Conservation (phyloP, 2,797 vertebrate genomes). For the Chelidonichthys spinosus region DNA sequence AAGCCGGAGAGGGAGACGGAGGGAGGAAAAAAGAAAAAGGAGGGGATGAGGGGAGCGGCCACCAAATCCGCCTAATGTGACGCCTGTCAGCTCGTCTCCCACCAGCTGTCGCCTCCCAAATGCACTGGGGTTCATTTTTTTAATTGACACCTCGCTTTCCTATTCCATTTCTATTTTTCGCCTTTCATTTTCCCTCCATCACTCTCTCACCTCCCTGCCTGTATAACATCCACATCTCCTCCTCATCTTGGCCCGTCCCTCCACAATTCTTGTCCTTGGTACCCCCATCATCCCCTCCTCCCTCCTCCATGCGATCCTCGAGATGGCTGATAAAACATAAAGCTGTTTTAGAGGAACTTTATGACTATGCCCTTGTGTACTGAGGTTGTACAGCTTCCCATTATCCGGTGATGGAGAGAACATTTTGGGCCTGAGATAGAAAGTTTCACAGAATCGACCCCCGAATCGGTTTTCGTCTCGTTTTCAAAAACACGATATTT, state of each 20-base stretch:
- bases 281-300: constrained; percentile 60
- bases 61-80: constrained; percentile 87
- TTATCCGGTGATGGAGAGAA: constrained; percentile 77
- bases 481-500: constrained; percentile 16
- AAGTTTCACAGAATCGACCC: constrained; percentile 66
- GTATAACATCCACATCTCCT: constrained; percentile 65
- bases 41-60: constrained; percentile 79
- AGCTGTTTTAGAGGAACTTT: constrained; percentile 80
- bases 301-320: constrained; percentile 77
- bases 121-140: constrained; percentile 90
- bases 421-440: constrained; percentile 74
- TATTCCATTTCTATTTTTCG: constrained; percentile 85
- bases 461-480: constrained; percentile 59
- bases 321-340: constrained; percentile 82
- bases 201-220: constrained; percentile 67
- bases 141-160: constrained; percentile 96
- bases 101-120: constrained; percentile 90
- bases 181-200: constrained; percentile 79
- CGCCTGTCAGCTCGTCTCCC: constrained; percentile 94
- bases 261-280: constrained; percentile 78
- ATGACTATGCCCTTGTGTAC: constrained; percentile 84
- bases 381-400: constrained; percentile 78
- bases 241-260: constrained; percentile 68
- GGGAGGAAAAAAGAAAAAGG: constrained; percentile 52
- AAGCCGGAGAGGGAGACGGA: constrained; percentile 65